Evolutionary conservation across 53 echinoderm and acorn worm species (phyloP), one percentile per base, ranked within the genome.

Genomic region (Mesocentrotus franciscanus): DNA sequence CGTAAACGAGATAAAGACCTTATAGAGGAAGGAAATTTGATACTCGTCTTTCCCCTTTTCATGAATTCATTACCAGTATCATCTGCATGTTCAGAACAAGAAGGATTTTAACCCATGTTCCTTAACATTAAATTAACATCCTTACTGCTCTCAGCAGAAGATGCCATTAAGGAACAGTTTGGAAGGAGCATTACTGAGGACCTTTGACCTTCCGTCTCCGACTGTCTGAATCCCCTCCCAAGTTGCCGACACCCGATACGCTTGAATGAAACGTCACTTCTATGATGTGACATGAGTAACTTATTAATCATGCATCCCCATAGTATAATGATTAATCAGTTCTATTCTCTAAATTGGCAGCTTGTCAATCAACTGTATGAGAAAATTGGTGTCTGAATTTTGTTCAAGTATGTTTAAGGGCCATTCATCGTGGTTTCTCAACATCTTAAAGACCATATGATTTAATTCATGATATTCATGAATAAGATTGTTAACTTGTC

Each of bases 231-330:
- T 87, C 87, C 58, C 87, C n/a, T 91, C 91, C 91, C 91, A 61
- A 9, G 66, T 66, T 24, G 91, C 24, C 0, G 91, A 20, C 16
- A 91, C 32, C 22, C 12, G 36, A 91, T 91, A 91, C 66, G 24
- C 91, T 64, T 22, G 62, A 61, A 91, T 91, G 66, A 64, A 87
- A 36, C 91, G 10, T 91, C 91, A 61, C 91, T 66, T 91, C 64
- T 61, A 35, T 91, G 66, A 34, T 64, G 66, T 91, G 61, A 64
- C 66, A 66, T 91, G 35, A 35, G 62, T 91, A 91, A 66, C 91
- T 64, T 66, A 87, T 87, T 66, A 61, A 64, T 66, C 91, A 91
- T 91, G 91, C 39, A 91, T 91, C 91, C 91, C 91, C 36, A 91
- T 61, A 22, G 91, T 64, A 91, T 91, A 64, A 66, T 61, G 91